Evolutionary conservation across 2,888 invertebrate species (phyloP).

Genomic region (Parascotia fuliginaria): DNA sequence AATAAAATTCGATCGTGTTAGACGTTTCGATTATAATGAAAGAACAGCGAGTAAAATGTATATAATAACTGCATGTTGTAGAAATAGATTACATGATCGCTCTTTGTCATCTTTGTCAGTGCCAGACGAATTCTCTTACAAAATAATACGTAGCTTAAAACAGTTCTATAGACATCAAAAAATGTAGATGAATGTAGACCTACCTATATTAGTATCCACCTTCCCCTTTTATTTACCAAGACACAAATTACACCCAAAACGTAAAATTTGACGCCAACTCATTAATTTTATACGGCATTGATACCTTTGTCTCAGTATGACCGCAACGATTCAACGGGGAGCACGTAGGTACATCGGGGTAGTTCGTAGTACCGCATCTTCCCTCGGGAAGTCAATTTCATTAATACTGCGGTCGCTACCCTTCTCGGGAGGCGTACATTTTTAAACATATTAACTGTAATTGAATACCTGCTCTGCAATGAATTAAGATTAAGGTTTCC

Average conservation of each 20-base stretch:
- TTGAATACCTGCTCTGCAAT: conserved; percentile 75
- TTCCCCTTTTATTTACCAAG: conserved; percentile 14
- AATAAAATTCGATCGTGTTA: too few relatives aligned
- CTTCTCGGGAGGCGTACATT: conserved; percentile 67
- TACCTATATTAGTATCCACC: background rate
- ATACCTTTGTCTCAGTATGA: conserved; percentile 59
- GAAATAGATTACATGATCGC: too few relatives aligned
- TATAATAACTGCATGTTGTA: too few relatives aligned
- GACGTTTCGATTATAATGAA: too few relatives aligned
- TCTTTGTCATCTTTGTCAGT: too few relatives aligned
- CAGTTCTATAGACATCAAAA: too few relatives aligned
- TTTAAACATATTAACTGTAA: conserved; percentile 79
- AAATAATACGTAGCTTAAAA: too few relatives aligned
- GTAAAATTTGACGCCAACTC: conserved; percentile 45
- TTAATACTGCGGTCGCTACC: conserved; percentile 75
- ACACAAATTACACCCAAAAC: conserved; percentile 45
- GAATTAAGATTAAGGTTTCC: conserved; percentile 73
- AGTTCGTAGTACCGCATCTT: conserved; percentile 42
- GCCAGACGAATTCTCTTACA: too few relatives aligned
- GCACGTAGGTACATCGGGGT: conserved; percentile 37
- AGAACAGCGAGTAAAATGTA: too few relatives aligned
- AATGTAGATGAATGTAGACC: background rate
- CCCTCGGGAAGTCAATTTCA: conserved; percentile 82
- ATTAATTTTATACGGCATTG: conserved; percentile 57
- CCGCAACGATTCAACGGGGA: conserved; percentile 42